A percentile compares a stretch with the other conserved stretches of the same genome.
Evolutionary conservation across 2,888 invertebrate species (phyloP).

Genomic region (Harmothoe impar): DNA sequence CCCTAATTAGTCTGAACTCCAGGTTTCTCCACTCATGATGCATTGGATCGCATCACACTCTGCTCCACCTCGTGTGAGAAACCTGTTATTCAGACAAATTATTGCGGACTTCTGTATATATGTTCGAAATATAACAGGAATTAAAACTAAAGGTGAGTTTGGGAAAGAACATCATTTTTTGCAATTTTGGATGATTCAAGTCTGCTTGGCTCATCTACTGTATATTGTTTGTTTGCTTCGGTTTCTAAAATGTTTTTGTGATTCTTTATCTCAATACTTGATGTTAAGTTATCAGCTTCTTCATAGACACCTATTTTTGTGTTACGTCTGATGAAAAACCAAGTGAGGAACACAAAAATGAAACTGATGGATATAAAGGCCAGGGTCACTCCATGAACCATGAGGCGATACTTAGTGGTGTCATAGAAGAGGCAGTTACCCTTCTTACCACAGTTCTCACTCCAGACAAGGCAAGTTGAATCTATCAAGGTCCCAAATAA

Average conservation of each 20-base stretch:
- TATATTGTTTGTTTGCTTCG: neutral
- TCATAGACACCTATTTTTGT: neutral
- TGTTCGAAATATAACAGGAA: too few relatives aligned
- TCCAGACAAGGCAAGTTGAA: conserved; percentile 33
- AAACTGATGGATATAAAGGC: neutral
- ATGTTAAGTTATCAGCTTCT: neutral
- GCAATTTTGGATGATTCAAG: too few relatives aligned
- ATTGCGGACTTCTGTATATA: too few relatives aligned
- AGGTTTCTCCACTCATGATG: too few relatives aligned
- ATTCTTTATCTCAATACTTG: neutral
- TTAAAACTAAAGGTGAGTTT: too few relatives aligned
- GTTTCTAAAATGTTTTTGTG: neutral
- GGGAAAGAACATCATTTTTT: too few relatives aligned
- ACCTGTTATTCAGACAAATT: too few relatives aligned
- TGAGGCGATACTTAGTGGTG: neutral
- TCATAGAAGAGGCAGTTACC: conserved; percentile 46
- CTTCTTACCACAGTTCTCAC: neutral
- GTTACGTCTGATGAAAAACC: neutral
- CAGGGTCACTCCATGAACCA: neutral
- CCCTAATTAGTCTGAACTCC: too few relatives aligned
- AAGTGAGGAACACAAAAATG: neutral
- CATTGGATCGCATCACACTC: too few relatives aligned
- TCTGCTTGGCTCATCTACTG: neutral
- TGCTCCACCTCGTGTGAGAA: too few relatives aligned
- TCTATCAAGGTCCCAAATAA: neutral